Percentiles rank a stretch among this genome's conserved stretches.
Conservation (phyloP, 2,888 invertebrate species). For the Seladonia tumulorum region DNA sequence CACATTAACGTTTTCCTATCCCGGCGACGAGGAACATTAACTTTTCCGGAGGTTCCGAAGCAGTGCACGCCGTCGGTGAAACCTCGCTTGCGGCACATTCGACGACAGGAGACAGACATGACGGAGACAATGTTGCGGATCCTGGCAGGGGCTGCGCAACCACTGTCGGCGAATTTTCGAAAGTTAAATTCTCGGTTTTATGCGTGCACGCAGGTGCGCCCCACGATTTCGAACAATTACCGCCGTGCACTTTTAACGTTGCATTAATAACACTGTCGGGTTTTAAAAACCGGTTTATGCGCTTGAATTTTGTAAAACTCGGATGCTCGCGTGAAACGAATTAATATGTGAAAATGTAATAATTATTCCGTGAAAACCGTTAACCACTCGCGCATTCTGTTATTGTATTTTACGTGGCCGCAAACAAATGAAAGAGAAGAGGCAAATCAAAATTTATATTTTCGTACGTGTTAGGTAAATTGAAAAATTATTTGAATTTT, state of each 20-base stretch:
- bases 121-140: constrained; percentile 33
- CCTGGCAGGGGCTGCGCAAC: constrained; percentile 26
- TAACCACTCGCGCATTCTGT: neutral
- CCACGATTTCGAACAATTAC: constrained; percentile 14
- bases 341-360: neutral
- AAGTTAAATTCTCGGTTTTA: constrained; percentile 42
- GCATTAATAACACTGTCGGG: neutral
- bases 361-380: neutral
- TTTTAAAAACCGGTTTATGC: neutral
- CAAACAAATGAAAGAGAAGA: too few relatives aligned
- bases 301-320: neutral
- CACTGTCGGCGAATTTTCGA: constrained; percentile 47
- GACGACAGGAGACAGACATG: constrained; percentile 25
- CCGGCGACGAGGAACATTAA: constrained; percentile 55
- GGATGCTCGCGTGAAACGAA: neutral
- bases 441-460: neutral
- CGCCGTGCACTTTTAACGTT: neutral
- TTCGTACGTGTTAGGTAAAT: too few relatives aligned
- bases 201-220: neutral
- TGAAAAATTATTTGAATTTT: too few relatives aligned
- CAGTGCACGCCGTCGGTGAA: neutral
- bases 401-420: constrained; percentile 17
- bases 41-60: constrained; percentile 56
- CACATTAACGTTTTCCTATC: constrained; percentile 56
- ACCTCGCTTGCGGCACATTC: constrained; percentile 33